Conservation (phyloP, 2,113 vertebrate genomes). For the Opisthocomus hoazin region DNA sequence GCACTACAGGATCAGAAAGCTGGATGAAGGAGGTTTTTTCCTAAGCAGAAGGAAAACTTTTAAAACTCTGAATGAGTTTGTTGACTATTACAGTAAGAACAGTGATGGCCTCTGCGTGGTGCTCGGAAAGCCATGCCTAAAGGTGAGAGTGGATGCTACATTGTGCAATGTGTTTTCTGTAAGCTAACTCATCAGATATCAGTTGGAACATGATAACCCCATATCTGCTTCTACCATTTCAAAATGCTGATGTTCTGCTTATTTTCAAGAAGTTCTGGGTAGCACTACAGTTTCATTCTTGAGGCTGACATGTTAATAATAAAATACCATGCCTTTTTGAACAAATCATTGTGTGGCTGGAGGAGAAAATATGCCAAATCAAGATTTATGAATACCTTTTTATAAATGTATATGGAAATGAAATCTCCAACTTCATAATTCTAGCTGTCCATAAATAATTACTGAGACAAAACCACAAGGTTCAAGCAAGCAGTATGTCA, state of each 20-base stretch:
- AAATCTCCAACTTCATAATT: constrained; percentile 25
- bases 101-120: constrained; percentile 82
- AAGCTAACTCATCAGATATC: not conserved
- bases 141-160: constrained; percentile 69
- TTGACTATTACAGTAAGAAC: constrained; percentile 74
- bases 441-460: constrained; percentile 1
- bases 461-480: not conserved
- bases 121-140: constrained; percentile 82
- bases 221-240: not conserved
- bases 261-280: not conserved
- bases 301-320: not conserved
- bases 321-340: not conserved
- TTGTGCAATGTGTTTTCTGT: not conserved
- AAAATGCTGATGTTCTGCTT: not conserved
- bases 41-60: constrained; percentile 73
- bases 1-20: constrained; percentile 86
- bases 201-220: not conserved
- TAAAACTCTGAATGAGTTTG: constrained; percentile 76
- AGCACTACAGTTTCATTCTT: not conserved
- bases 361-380: not conserved
- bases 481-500: not conserved
- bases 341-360: not conserved
- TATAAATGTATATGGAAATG: constrained; percentile 6
- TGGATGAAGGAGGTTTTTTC: constrained; percentile 75
- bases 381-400: constrained; percentile 10